Base-by-base conservation (phyloP, 2,888 invertebrate species). In the Hedya salicella region DNA sequence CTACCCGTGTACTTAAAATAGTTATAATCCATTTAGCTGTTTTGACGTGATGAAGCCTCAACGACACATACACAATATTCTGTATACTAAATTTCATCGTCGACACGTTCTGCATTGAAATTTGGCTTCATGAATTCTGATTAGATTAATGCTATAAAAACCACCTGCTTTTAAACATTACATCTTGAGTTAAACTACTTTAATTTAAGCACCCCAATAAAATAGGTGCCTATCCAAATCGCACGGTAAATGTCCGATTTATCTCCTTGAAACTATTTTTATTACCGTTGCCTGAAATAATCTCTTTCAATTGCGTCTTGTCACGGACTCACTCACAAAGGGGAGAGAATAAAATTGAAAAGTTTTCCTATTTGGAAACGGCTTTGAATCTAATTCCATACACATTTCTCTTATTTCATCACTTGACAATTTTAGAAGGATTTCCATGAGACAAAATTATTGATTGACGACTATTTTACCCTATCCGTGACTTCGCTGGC, bases 211-310 rank as follows among this genome's bases (percentile, higher is more conserved):
- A 13, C 8, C 36, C 46, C 2, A 32, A 57, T 46, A 17, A 57
- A 46, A 46, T n/a, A 17, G 21, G 17, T 13, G 42, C 21, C 39
- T 48, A 59, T 49, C 48, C 39, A 25, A 48, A 59, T 59, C 59
- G 48, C 16, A n/a, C 16, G 39, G 48, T 64, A 64, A 64, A 57
- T 32, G 44, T 11, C 44, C 64, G 49, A 46, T 59, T 39, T 59
- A 36, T 59, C 49, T 32, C 3, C 9, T 32, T 13, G 49, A 52
- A 17, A 39, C 25, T 21, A 17, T 59, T 52, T 65, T 59, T 46
- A 52, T 46, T 59, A 16, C 39, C 14, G 25, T 52, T 30, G 25
- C 42, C 57, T 36, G 14, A 52, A 59, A 50, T 42, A 32, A 59
- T 19, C 19, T 48, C 19, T 59, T 52, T 39, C 36, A 25, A 59